A percentile compares a stretch with the other conserved stretches of the same genome.
Evolutionary conservation across 2,797 vertebrate genomes (phyloP).

Genomic region (Crocodylus rhombifer): DNA sequence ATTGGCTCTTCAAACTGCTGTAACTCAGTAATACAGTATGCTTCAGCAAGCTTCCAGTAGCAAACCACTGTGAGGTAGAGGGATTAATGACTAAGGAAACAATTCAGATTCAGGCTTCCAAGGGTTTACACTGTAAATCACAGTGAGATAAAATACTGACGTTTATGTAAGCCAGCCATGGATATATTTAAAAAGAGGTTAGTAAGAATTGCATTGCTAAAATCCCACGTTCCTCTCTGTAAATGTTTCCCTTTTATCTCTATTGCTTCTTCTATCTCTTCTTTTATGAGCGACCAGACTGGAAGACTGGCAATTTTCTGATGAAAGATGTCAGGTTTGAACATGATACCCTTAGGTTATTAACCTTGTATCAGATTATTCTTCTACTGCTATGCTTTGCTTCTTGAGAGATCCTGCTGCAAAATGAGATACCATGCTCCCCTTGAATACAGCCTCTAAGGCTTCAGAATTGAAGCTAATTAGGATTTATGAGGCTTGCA

Average conservation of each 20-base stretch:
- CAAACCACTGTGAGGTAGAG: not conserved
- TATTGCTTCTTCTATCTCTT: not conserved
- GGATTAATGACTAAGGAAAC: not conserved
- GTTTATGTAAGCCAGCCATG: not conserved
- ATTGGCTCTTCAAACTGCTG: not conserved
- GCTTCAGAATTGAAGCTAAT: constrained; percentile 44
- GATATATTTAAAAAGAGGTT: not conserved
- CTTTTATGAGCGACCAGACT: not conserved
- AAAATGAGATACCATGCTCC: constrained; percentile 8
- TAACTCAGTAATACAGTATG: not conserved
- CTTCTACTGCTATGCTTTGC: not conserved
- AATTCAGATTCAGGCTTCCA: not conserved
- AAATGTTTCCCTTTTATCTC: constrained; percentile 25
- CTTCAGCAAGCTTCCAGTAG: not conserved
- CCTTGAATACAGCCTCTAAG: constrained; percentile 27
- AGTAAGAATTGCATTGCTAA: not conserved
- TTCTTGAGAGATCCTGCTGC: constrained; percentile 23
- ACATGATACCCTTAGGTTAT: not conserved
- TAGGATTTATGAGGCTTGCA: constrained; percentile 30
- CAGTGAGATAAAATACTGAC: not conserved
- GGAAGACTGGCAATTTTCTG: constrained; percentile 14
- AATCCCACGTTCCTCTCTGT: not conserved
- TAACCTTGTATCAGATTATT: not conserved
- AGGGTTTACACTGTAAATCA: not conserved
- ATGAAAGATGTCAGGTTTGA: constrained; percentile 22